Evolutionary conservation across 2,797 vertebrate genomes (phyloP).

Genomic region (Phalanger gymnotis): DNA sequence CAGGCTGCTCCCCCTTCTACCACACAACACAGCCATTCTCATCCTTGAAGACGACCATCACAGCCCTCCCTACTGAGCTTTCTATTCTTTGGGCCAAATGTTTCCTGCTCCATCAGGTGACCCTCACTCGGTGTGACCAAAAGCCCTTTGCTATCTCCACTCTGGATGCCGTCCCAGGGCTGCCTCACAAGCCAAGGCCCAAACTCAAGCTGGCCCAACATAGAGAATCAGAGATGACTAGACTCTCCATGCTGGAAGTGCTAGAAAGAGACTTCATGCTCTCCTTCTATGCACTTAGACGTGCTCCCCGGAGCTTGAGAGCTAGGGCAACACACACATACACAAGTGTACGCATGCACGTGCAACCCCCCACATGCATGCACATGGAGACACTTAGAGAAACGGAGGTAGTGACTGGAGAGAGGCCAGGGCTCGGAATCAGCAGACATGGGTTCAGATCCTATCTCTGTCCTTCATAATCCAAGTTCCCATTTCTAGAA

Average conservation of each 20-base stretch:
- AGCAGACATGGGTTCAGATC: background rate
- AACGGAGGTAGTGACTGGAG: too few species aligned
- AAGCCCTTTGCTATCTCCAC: background rate
- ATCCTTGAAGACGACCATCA: background rate
- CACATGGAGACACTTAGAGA: too few species aligned
- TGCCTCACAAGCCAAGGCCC: background rate
- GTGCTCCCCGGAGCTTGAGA: too few species aligned
- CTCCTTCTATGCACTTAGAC: too few species aligned
- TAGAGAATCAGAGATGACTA: rapidly evolving
- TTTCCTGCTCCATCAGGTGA: background rate
- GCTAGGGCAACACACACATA: background rate
- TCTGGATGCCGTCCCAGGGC: background rate
- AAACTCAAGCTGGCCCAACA: background rate
- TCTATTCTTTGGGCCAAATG: background rate
- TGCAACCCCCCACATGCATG: too few species aligned
- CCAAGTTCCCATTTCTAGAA: background rate
- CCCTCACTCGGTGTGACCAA: background rate
- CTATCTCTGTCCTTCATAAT: background rate
- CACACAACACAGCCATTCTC: background rate
- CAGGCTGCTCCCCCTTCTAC: background rate
- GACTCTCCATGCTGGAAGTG: background rate
- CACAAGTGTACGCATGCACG: background rate
- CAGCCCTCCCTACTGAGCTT: background rate
- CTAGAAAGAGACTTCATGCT: background rate
- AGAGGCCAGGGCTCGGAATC: background rate